Conservation (phyloP, 2,797 vertebrate species). For the Rhinatrema bivittatum region DNA sequence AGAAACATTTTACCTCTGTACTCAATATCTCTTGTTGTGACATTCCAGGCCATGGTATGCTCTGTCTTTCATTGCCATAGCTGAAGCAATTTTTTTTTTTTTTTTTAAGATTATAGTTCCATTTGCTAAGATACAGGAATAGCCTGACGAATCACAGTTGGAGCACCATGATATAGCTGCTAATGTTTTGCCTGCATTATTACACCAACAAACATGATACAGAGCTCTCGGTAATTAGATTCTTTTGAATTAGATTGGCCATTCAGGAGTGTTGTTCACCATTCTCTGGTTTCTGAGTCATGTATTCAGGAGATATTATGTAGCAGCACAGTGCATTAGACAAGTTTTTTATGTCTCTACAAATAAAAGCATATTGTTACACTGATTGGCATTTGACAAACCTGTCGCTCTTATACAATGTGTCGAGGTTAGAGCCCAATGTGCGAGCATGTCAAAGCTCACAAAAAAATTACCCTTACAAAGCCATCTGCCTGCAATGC, state of each 20-base stretch:
- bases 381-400: conserved; percentile 80
- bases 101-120: conserved; percentile 63
- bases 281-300: conserved; percentile 75
- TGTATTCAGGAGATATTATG: conserved; percentile 77
- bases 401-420: conserved; percentile 77
- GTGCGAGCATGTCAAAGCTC: conserved; percentile 77
- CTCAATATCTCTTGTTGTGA: conserved; percentile 96
- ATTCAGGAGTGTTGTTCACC: conserved; percentile 71
- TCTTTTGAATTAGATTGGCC: conserved; percentile 78
- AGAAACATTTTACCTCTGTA: conserved; percentile 81
- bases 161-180: conserved; percentile 76
- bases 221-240: conserved; percentile 77
- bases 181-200: conserved; percentile 79
- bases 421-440: conserved; percentile 76
- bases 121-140: conserved; percentile 77
- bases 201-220: conserved; percentile 80
- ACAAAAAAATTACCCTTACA: conserved; percentile 80
- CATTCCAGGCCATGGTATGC: conserved; percentile 78
- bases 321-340: conserved; percentile 73
- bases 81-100: conserved; percentile 47
- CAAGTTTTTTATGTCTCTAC: conserved; percentile 79
- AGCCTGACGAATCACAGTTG: conserved; percentile 79
- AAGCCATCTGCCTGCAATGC: conserved; percentile 84
- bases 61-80: conserved; percentile 68
- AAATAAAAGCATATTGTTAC: conserved; percentile 83